Base-by-base conservation (phyloP, 1,140 invertebrate species). In the Bombus vancouverensis region DNA sequence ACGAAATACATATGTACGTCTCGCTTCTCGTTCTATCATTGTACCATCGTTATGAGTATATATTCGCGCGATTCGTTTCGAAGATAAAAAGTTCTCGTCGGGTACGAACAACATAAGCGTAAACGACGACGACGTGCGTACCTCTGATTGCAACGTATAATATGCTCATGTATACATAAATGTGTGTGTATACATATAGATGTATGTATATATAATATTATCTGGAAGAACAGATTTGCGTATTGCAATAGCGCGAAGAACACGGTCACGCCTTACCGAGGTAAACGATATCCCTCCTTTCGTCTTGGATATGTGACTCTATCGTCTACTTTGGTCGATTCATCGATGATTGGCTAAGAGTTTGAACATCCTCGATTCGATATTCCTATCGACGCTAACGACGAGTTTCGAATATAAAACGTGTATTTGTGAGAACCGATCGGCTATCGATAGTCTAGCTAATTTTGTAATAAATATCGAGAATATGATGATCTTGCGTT, bases 141-240 rank as follows among this genome's bases (percentile, higher is more conserved):
- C 85, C 86, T 78, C 68, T 62, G 80, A 72, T 88, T 86, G 79
- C 74, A 78, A 90, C 86, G 75, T 76, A n/a, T 85, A 88, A 81
- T 86, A 62, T 89, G 74, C 78, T 81, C 78, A 79, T 44, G 70
- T 92, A 88, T 90, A 90, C 85, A 87, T 86, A 88, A 78, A 85
- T 57, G 53, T 87, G 53, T 79, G 68, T 81, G 34, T 85, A 85
- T 87, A 81, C 70, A 89, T 83, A 86, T 80, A 90, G 53, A 88
- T 90, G 85, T 83, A 86, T 91, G 78, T 87, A 92, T 89, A 89
- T 92, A 92, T 92, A 89, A 85, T 92, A 92, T 92, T 70, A 80
- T 91, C 85, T 94, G 93, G 94, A 95, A 95, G 94, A 95, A 94
- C 93, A 92, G 93, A 94, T 94, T 94, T 95, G 93, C 91, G 81